Evolutionary conservation across 2,888 invertebrate genomes (phyloP).

Genomic region (Caradrina clavipalpis): DNA sequence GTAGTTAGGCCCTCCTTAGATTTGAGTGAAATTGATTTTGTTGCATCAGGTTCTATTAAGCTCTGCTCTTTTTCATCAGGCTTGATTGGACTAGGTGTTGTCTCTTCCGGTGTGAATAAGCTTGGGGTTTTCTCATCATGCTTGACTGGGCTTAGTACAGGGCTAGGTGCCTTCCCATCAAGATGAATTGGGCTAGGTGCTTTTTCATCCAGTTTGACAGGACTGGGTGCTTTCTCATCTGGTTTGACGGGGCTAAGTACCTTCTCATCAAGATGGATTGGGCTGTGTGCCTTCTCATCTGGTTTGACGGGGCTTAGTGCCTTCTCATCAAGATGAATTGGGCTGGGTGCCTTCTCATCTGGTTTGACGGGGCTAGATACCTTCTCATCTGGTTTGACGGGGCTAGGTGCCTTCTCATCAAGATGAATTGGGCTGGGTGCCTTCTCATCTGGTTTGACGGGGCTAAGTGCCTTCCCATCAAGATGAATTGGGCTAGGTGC

Average conservation of each 20-base stretch:
- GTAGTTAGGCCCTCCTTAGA: no score
- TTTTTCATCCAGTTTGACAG: neutral
- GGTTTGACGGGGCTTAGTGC: neutral
- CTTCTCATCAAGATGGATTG: neutral
- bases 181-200: constrained; percentile 2
- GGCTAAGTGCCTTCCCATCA: constrained; percentile 14
- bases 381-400: constrained; percentile 19
- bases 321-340: constrained; percentile 24
- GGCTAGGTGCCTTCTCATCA: neutral
- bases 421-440: neutral
- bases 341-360: constrained; percentile 40
- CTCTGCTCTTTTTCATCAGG: neutral
- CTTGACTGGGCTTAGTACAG: constrained; percentile 1
- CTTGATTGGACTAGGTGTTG: constrained; percentile 19
- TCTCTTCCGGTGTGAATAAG: constrained; percentile 18
- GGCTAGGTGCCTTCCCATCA: constrained; percentile 14
- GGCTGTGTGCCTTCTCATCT: constrained; percentile 12
- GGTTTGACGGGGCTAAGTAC: neutral
- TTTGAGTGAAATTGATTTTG: neutral
- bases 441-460: neutral
- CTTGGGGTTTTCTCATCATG: constrained; percentile 6
- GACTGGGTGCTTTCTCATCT: constrained; percentile 23
- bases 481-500: neutral
- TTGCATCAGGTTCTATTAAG: neutral
- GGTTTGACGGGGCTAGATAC: constrained; percentile 5